Evolutionary conservation across 2,888 invertebrate genomes (phyloP), one percentile per base, ranked within the genome.

Genomic region (Conops quadrifasciatus): DNA sequence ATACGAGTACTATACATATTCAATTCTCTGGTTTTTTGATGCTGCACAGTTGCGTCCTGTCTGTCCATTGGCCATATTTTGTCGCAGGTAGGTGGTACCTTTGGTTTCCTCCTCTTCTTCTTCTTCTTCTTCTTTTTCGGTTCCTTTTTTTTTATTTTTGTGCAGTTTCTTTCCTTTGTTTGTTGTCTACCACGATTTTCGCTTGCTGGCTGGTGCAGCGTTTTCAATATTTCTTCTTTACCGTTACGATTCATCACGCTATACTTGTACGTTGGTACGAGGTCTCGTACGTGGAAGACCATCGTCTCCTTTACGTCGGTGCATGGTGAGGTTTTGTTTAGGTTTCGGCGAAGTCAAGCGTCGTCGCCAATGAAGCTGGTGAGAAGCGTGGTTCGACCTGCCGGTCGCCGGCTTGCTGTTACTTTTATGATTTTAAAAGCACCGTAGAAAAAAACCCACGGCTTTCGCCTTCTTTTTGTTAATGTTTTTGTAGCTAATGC

Each of bases 81-180:
- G 70, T 71, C 69, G 71, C 15, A 67, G 70, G 72, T 72, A 72
- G 74, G 74, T 73, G 73, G 53, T 72, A 65, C 73, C 73, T 72
- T 26, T 43, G 30, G 21, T 60, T 43, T 71, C 24, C 24, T 36
- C 2, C 5, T 64, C 19, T 49, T 58, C n/a, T n/a, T n/a, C n/a
- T n/a, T n/a, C n/a, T 73, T 60, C 21, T 58, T 28, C 24, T 49
- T 26, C 64, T 13, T 62, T 63, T 66, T 59, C 15, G 19, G 11
- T 66, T 49, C 28, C 62, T 73, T 60, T 64, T 64, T 24, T 36
- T 16, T 30, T 47, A 43, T 26, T 53, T 64, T 58, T 67, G 16
- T 67, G 59, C 66, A 47, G 56, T 65, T 59, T 43, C 64, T 64
- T 43, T 63, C 16, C 51, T 36, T 16, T 43, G 26, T 47, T 43